These are phyloP conservation scores for Anisognathus igniventris DNA, from an alignment of 2,797 vertebrate species.

Conservation along the genomic window DNA sequence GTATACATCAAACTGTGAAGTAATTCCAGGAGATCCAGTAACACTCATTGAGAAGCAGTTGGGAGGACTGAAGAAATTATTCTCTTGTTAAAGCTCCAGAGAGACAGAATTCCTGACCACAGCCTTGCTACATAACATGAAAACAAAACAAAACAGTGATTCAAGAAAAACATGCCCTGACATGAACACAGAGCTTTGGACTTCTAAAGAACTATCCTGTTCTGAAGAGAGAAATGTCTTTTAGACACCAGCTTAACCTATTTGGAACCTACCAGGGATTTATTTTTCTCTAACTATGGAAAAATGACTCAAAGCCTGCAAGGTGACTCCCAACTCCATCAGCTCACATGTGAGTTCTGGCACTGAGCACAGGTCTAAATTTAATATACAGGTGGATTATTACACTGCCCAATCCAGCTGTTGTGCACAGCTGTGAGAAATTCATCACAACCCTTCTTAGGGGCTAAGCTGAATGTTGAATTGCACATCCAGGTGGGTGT, in stretches of 20 bases:
- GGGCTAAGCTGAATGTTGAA: neutral
- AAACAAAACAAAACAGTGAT: slow-evolving; percentile 6
- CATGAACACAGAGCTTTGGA: neutral
- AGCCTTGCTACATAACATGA: neutral
- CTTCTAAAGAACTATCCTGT: neutral
- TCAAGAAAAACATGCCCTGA: slow-evolving; percentile 20
- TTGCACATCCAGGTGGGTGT: neutral
- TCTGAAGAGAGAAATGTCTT: neutral
- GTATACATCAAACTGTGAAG: neutral
- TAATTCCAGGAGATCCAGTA: slow-evolving; percentile 7
- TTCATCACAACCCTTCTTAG: rapidly evolving
- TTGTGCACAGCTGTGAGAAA: neutral
- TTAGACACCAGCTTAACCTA: neutral
- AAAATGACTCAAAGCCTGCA: neutral
- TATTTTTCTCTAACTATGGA: neutral
- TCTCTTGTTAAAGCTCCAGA: neutral
- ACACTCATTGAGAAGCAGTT: neutral
- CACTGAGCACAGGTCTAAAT: neutral
- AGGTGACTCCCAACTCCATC: neutral
- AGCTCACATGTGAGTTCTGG: neutral
- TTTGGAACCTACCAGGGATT: neutral
- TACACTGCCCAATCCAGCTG: neutral
- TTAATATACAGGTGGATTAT: neutral
- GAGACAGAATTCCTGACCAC: slow-evolving; percentile 36
- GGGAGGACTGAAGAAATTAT: neutral